Percentiles rank a stretch among this genome's conserved stretches.
Conservation (phyloP, 1,140 invertebrate genomes). For the Drosophila miranda region DNA sequence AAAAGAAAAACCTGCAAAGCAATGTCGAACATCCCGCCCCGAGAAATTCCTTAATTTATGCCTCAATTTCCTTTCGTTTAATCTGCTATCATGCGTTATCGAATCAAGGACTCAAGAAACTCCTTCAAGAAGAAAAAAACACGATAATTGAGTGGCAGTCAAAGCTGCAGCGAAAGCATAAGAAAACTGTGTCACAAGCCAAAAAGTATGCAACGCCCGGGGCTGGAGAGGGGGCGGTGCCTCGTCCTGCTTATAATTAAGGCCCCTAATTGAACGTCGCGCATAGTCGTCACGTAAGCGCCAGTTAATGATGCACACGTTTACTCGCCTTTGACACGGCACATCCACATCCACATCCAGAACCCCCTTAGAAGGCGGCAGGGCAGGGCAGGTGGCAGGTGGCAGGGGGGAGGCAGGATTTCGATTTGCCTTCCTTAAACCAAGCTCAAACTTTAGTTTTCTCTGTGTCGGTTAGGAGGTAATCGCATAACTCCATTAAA, state of each 20-base stretch:
- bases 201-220: conserved; percentile 40
- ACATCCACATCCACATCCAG: conserved; percentile 15
- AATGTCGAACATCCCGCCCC: too few relatives aligned
- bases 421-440: neutral
- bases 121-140: neutral
- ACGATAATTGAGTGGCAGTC: conserved; percentile 51
- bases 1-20: too few relatives aligned
- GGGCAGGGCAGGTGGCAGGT: too few relatives aligned
- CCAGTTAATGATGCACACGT: conserved; percentile 75
- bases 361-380: too few relatives aligned
- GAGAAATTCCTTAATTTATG: neutral
- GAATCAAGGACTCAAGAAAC: conserved; percentile 4
- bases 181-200: conserved; percentile 53
- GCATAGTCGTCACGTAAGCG: conserved; percentile 52
- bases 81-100: conserved; percentile 22
- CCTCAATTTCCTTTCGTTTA: neutral
- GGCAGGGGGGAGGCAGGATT: too few relatives aligned
- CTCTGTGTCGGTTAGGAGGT: conserved; percentile 27
- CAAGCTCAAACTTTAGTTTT: conserved; percentile 32
- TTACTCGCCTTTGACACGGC: conserved; percentile 65
- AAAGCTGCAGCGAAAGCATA: neutral
- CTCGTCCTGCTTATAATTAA: conserved; percentile 62
- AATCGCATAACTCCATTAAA: conserved; percentile 58
- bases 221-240: neutral
- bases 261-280: conserved; percentile 63